Percentiles rank a stretch among this genome's conserved stretches.
phyloP scores from a whole-genome alignment of 2,113 vertebrate genomes.

The Pygoscelis antarcticus region DNA sequence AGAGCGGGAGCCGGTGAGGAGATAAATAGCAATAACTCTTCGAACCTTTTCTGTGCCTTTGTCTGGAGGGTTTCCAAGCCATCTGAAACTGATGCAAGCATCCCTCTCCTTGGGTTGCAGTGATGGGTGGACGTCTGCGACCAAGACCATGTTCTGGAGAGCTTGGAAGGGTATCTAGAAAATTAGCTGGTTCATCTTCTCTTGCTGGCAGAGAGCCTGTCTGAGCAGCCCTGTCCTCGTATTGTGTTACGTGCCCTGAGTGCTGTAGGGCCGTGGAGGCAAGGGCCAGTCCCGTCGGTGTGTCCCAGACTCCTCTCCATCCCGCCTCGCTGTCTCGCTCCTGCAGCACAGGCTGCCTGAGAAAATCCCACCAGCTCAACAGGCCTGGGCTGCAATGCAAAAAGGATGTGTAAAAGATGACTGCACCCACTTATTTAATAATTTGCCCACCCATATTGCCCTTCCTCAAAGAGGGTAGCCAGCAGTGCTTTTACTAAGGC shows the following conservation, averaged over 20 bases:
- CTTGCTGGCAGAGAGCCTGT: background rate
- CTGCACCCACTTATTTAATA: background rate
- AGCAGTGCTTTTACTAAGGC: background rate
- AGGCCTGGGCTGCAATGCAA: background rate
- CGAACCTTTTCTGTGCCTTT: background rate
- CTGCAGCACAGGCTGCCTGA: background rate
- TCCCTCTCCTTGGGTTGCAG: background rate
- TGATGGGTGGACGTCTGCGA: background rate
- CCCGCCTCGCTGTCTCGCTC: background rate
- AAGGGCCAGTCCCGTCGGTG: background rate
- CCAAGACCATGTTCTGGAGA: background rate
- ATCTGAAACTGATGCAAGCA: background rate
- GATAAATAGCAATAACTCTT: background rate
- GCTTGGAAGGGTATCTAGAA: background rate
- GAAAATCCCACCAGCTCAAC: background rate
- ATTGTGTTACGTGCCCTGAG: background rate
- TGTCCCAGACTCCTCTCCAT: background rate
- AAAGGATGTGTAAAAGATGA: rapidly evolving
- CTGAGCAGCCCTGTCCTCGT: background rate
- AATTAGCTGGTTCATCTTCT: background rate
- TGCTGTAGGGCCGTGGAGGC: background rate
- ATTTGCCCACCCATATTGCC: background rate
- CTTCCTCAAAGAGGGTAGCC: background rate
- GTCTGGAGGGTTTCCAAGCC: background rate
- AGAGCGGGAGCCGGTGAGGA: background rate